These are phyloP conservation scores for Sesamia inferens DNA, from an alignment of 2,888 invertebrate genomes.

Conservation along the genomic window DNA sequence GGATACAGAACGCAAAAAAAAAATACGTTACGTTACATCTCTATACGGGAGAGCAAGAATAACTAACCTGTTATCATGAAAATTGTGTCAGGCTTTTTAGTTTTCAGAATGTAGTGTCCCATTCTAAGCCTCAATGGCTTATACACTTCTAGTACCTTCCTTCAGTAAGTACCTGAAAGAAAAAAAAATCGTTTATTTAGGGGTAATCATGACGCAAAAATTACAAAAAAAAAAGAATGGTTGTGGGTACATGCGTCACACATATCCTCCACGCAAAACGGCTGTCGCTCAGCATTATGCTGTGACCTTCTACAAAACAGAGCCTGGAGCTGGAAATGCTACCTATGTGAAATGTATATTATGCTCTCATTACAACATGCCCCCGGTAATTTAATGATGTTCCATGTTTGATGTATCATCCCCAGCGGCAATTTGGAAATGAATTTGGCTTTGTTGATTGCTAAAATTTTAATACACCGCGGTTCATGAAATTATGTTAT, in stretches of 20 bases:
- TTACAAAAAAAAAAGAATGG: too few relatives aligned
- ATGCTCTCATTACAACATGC: neutral
- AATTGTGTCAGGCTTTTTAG: neutral
- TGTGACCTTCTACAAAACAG: too few relatives aligned
- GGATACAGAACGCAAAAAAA: neutral
- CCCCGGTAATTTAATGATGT: constrained; percentile 4
- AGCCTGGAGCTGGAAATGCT: too few relatives aligned
- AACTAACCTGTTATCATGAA: neutral
- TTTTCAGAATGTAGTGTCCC: neutral
- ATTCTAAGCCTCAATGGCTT: too few relatives aligned
- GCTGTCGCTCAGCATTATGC: too few relatives aligned
- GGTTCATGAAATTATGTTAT: neutral
- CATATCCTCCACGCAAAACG: too few relatives aligned
- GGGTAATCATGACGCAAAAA: too few relatives aligned
- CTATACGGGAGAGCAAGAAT: neutral
- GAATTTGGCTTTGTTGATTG: neutral
- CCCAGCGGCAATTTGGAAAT: neutral
- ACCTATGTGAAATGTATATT: neutral
- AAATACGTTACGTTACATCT: neutral
- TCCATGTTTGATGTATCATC: constrained; percentile 35
- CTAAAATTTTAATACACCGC: constrained; percentile 10
- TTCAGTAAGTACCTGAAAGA: too few relatives aligned
- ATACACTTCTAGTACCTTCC: neutral
- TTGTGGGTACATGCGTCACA: too few relatives aligned
- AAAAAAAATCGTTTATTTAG: too few relatives aligned